Evolutionary conservation across 2,113 vertebrate species (phyloP).

Genomic region (Oplegnathus fasciatus): DNA sequence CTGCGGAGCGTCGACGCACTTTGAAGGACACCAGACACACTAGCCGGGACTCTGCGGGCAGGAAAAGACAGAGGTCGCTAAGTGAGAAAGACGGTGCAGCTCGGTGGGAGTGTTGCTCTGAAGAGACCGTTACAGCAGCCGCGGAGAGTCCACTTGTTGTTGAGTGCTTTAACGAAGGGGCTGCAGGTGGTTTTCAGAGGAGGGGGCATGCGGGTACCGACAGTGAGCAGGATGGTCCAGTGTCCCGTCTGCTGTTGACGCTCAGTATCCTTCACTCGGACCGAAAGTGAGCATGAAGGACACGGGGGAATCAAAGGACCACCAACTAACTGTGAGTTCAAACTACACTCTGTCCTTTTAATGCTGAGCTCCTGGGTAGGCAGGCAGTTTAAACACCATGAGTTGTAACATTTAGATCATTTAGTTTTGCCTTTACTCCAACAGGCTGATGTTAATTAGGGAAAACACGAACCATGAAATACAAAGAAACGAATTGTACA

Average conservation of each 20-base stretch:
- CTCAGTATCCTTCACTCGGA: background rate
- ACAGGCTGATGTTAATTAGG: background rate
- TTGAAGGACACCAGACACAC: background rate
- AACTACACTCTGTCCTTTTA: background rate
- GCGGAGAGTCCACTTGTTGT: background rate
- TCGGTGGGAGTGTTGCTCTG: background rate
- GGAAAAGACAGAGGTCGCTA: background rate
- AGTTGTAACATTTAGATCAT: background rate
- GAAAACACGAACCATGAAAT: background rate
- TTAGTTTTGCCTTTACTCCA: background rate
- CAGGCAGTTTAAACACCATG: background rate
- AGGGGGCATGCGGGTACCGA: constrained; percentile 44
- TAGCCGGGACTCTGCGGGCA: background rate
- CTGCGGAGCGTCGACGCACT: constrained; percentile 7
- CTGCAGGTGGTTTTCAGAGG: constrained; percentile 19
- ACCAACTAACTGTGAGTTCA: constrained; percentile 86
- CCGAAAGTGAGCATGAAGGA: constrained; percentile 79
- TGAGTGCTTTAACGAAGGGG: background rate
- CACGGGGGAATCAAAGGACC: constrained; percentile 86
- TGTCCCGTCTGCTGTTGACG: constrained; percentile 46
- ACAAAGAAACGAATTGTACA: background rate
- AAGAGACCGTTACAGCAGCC: background rate
- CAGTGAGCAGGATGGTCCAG: constrained; percentile 47
- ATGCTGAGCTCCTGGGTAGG: background rate
- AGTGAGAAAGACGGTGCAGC: background rate